Base-by-base conservation (phyloP, 2,888 invertebrate genomes). In the Campoletis raptor region DNA sequence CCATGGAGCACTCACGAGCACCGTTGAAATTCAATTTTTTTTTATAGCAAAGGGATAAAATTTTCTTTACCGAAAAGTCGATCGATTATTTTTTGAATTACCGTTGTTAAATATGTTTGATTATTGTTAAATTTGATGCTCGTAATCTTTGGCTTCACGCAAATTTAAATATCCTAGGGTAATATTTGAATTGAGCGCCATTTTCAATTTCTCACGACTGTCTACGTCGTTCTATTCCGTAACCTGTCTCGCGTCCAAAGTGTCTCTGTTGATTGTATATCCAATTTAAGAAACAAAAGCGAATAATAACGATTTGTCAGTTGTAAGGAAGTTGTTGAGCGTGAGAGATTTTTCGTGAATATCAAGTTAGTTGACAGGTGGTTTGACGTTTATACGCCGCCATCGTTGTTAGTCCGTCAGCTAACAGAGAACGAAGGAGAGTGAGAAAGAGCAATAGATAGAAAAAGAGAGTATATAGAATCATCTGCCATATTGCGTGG, bases 401-500 rank as follows among this genome's bases (percentile, higher is more conserved):
- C 89, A 87, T 90, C 87, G 88, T 90, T 88, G 89, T 89, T 87
- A 86, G 83, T 85, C 82, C n/a, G 67, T 24, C 24, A 66, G 42
- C n/a, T 37, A 21, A 80, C 85, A 30, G 61, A 15, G 61, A 61
- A 30, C 30, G 21, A 9, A 30, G 30, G 21, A 54, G 61, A 61
- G 61, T 30, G 61, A 61, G 30, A 61, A 7, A 70, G 48, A 48
- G 70, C 9, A 70, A 48, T 70, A 45, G 48, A 61, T 57, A 57
- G 30, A 61, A 30, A 61, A 30, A 61, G 30, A 83, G 80, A 85
- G 88, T 78, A 57, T 84, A 85, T 85, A 79, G 81, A 85, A 72
- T 72, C 76, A 73, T 88, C 89, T 90, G 90, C 91, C 90, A 90
- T 91, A 91, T 90, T 91, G 91, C 87, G 84, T 88, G 89, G 86